Base-by-base conservation (phyloP, 2,888 invertebrate species). In the Athalia cordata region DNA sequence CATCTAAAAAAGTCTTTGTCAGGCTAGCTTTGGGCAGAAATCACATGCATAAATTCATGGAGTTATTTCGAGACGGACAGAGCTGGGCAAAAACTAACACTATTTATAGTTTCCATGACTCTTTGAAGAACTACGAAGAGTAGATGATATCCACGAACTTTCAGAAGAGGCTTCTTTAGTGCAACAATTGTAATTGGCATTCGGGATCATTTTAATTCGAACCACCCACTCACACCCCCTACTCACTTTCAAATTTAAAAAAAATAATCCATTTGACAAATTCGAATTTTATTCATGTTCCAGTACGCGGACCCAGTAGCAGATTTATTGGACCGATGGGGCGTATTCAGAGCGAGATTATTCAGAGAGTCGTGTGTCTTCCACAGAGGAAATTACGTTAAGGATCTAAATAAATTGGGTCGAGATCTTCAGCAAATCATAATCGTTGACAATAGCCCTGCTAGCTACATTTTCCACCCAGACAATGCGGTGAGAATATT, bases 361-460 rank as follows among this genome's bases (percentile, higher is more conserved):
- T 99, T 99, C 94, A 95, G 99, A 91, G 99, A 99, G 93, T 98
- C 99, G 86, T 99, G 99, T 93, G 99, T 99, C 91, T 99, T 98
- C 93, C 98, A 99, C 93, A 94, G 98, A 91, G 99, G 99, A 86
- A 99, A 99, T 93, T 99, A 99, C 93, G 99, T 99, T 87, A 99
- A 99, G 93, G 99, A 99, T 93, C 94, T 99, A 88, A 98, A 98
- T 93, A 97, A 98, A 89, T 93, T 99, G 84, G 99, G 99, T 80
- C 94, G 99, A 83, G 98, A 99, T 92, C 93, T 99, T 90, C 95
- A 97, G 87, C 96, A 98, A 91, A 98, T 99, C 88, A 95, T 99
- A 88, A 99, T 99, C 88, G 97, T 99, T 85, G 99, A 99, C 93
- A 99, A 99, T 93, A 99, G 99, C 88, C 99, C 99, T 87, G 99